A percentile compares a stretch with the other conserved stretches of the same genome.
Conservation (phyloP, 2,888 invertebrate genomes). For the Eilema depressum region DNA sequence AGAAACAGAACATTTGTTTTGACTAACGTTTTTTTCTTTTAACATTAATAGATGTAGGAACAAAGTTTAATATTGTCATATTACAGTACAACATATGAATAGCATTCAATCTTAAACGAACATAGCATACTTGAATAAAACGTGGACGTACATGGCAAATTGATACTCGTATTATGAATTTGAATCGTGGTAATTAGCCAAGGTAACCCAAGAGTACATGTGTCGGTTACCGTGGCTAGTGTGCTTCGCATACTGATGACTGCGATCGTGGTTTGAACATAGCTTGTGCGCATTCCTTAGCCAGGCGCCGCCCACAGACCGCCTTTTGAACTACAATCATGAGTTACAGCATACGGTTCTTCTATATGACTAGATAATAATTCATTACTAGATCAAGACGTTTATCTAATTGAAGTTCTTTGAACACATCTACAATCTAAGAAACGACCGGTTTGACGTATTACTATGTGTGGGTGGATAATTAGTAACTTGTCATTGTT, state of each 20-base stretch:
- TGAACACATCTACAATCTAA: not conserved
- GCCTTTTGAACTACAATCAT: constrained; percentile 48
- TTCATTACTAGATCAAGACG: constrained; percentile 18
- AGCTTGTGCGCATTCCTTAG: constrained; percentile 78
- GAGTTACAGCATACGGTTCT: constrained; percentile 24
- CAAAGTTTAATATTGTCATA: no score
- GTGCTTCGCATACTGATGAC: constrained; percentile 77
- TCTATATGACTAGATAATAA: constrained; percentile 24
- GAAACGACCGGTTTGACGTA: not conserved
- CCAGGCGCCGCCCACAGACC: constrained; percentile 50
- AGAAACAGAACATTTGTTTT: not conserved
- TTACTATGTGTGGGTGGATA: not conserved
- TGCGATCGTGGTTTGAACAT: constrained; percentile 63
- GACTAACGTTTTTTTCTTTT: not conserved
- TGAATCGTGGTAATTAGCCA: constrained; percentile 73
- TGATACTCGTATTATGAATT: constrained; percentile 62
- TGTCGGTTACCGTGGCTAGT: constrained; percentile 72
- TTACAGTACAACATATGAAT: not conserved
- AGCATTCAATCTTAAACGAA: not conserved
- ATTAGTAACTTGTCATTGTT: not conserved
- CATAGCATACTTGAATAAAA: constrained; percentile 14
- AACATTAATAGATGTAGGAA: not conserved
- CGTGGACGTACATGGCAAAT: constrained; percentile 28
- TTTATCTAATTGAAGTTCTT: constrained; percentile 17
- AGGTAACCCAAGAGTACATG: constrained; percentile 74